Evolutionary conservation across 2,888 invertebrate species (phyloP).

Genomic region (Gnatocerus cornutus): DNA sequence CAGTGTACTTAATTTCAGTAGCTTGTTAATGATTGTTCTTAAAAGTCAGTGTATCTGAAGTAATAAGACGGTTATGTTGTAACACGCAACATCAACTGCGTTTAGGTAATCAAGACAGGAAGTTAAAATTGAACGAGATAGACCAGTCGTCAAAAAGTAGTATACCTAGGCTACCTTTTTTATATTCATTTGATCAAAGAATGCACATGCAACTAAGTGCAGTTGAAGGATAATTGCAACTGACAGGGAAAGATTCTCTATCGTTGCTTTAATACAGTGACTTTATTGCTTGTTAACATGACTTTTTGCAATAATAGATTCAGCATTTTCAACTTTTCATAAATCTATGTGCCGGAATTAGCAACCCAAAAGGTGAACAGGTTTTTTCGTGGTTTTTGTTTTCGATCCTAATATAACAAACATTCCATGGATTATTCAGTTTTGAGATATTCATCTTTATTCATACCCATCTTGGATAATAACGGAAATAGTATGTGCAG

Average conservation of each 20-base stretch:
- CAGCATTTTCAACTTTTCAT: no score
- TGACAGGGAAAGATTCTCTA: neutral
- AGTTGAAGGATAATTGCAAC: constrained; percentile 2
- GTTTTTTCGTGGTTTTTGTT: no score
- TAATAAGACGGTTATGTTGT: constrained; percentile 32
- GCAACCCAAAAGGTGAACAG: no score
- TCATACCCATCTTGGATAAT: no score
- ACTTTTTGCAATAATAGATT: neutral
- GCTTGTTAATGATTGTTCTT: constrained; percentile 23
- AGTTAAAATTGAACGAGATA: constrained; percentile 39
- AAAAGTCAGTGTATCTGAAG: constrained; percentile 18
- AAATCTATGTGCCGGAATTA: no score
- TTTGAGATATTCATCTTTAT: no score
- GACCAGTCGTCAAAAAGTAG: constrained; percentile 35
- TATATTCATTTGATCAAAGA: neutral
- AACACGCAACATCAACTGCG: constrained; percentile 38
- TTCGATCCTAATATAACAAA: no score
- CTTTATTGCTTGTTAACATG: neutral
- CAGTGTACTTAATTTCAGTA: constrained; percentile 14
- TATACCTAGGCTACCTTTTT: neutral
- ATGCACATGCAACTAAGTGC: constrained; percentile 1
- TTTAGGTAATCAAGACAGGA: constrained; percentile 41
- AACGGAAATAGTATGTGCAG: no score
- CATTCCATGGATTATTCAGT: no score
- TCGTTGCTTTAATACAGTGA: neutral